Conservation (phyloP, 2,888 invertebrate genomes). For the Drosophila tripunctata region DNA sequence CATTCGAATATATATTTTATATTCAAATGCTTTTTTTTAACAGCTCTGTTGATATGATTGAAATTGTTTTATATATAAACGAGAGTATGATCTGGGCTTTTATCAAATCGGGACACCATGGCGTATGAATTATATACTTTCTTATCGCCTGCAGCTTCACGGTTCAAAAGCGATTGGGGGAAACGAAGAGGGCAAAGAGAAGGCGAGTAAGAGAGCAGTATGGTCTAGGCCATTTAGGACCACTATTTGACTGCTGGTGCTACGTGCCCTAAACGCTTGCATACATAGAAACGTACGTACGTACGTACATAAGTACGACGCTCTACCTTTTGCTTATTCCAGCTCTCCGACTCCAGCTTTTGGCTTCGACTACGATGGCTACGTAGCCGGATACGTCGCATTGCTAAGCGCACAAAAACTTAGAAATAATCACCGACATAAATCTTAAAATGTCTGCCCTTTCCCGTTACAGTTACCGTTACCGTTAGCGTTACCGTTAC, state of each 20-base stretch:
- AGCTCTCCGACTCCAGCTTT: conserved; percentile 3
- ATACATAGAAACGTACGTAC: no score
- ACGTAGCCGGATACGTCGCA: conserved; percentile 37
- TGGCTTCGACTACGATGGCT: background rate
- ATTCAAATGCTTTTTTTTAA: no score
- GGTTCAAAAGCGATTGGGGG: background rate
- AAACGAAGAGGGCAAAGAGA: background rate
- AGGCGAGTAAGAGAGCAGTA: no score
- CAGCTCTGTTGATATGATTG: no score
- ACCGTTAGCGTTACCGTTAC: conserved; percentile 15
- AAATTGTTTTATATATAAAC: no score
- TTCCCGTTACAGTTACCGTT: conserved; percentile 8
- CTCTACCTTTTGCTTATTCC: conserved; percentile 14
- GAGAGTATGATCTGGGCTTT: no score
- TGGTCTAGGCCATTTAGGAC: background rate
- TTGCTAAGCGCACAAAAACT: conserved; percentile 81
- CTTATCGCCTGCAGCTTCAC: background rate
- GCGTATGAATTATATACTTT: conserved; percentile 36
- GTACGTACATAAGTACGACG: conserved; percentile 6
- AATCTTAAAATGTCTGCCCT: conserved; percentile 78
- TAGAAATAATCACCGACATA: conserved; percentile 84
- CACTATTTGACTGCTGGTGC: conserved; percentile 7
- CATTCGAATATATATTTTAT: no score
- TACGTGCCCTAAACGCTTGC: conserved; percentile 22
- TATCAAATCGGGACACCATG: background rate